These are phyloP conservation scores for Leptinotarsa peninsularis DNA, from an alignment of 2,888 invertebrate genomes.

Conservation along the genomic window DNA sequence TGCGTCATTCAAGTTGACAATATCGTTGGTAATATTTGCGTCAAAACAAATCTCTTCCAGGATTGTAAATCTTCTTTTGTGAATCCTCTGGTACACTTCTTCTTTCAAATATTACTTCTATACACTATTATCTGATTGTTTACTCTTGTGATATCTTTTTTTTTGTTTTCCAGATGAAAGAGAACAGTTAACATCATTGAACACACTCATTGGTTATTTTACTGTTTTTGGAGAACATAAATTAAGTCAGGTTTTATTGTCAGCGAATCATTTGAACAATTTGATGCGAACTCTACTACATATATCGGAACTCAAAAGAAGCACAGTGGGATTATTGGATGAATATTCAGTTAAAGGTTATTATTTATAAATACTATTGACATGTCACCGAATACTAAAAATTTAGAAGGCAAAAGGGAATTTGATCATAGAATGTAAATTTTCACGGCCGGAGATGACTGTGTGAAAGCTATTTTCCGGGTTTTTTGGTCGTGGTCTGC, in stretches of 20 bases:
- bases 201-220: constrained; percentile 77
- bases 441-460: no score
- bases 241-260: constrained; percentile 71
- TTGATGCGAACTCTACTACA: constrained; percentile 71
- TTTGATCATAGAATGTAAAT: no score
- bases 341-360: constrained; percentile 62
- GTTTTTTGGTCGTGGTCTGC: no score
- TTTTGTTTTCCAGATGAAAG: constrained; percentile 67
- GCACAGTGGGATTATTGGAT: constrained; percentile 68
- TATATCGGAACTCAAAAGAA: constrained; percentile 68
- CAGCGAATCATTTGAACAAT: constrained; percentile 69
- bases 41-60: no score
- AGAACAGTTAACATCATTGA: constrained; percentile 73
- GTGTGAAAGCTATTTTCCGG: no score
- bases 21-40: no score
- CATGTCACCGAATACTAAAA: no score
- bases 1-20: not conserved
- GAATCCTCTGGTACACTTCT: no score
- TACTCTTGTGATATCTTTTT: not conserved
- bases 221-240: constrained; percentile 70
- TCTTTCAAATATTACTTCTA: no score
- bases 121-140: constrained; percentile 3
- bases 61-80: no score
- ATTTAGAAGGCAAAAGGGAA: no score
- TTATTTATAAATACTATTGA: no score